Base-by-base conservation (phyloP, 1,140 invertebrate genomes). In the Belonocnema kinseyi region DNA sequence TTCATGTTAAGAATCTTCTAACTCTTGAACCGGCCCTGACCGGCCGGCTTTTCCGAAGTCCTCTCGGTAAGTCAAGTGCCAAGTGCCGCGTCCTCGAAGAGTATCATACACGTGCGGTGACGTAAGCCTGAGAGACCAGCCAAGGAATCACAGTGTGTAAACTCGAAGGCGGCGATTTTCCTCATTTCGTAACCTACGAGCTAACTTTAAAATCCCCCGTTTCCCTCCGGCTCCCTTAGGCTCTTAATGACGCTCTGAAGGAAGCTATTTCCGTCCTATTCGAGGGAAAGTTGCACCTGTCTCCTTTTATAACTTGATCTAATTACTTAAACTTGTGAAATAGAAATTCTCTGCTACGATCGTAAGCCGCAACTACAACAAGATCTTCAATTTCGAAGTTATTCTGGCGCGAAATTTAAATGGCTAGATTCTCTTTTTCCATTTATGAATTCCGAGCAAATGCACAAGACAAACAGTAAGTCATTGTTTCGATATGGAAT, bases 1-100 rank as follows among this genome's bases (percentile, higher is more conserved):
- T 40, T 66, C 26, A n/a, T 33, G 11, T 10, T 16, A 8, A 58
- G 56, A 66, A 40, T 40, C n/a, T n/a, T 46, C 10, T 61, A 61
- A 61, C 40, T 66, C 33, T 26, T 8, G 33, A 40, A 66, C 33
- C 61, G 61, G 26, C 61, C 61, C 61, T 66, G 61, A 66, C 61
- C 61, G 61, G 61, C 33, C 61, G n/a, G 61, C 61, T 66, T 66
- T 66, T 66, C 61, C 61, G 40, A 66, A 66, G 61, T 66, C 26
- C 61, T 66, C 14, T 66, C n/a, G 61, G 13, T 66, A 66, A 40
- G 61, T 66, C 61, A 66, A 66, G 61, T 40, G 61, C 61, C 61
- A 66, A 66, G 61, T 66, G 61, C 61, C 33, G 33, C 61, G 61
- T 66, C 61, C 61, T 66, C 61, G 61, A 33, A 40, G 40, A 66